A percentile compares a stretch with the other conserved stretches of the same genome.
These are phyloP conservation scores for Sterna hirundo DNA, from an alignment of 2,113 vertebrate genomes.

Conservation along the genomic window DNA sequence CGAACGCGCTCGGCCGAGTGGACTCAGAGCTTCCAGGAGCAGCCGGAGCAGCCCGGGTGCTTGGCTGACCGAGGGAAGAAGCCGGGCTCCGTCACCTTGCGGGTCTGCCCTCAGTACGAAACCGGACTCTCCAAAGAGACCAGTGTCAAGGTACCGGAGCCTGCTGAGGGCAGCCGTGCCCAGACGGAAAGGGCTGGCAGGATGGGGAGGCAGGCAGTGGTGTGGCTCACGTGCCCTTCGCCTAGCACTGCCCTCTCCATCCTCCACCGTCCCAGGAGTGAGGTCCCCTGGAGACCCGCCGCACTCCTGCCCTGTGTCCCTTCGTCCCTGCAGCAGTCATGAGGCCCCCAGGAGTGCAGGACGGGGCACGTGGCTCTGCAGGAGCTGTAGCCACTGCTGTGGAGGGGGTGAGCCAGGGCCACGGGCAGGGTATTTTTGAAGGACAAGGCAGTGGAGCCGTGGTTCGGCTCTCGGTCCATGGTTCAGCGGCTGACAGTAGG, in stretches of 20 bases:
- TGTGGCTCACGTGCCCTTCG: rapidly evolving
- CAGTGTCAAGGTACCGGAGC: conserved; percentile 82
- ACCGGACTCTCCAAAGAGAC: conserved; percentile 88
- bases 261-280: rapidly evolving
- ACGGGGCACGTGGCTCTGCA: rapidly evolving
- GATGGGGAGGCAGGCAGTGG: background rate
- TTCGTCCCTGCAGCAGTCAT: background rate
- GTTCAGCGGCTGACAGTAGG: background rate
- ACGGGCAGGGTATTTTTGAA: rapidly evolving
- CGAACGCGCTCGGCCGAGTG: conserved; percentile 81
- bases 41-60: conserved; percentile 16
- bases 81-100: conserved; percentile 75
- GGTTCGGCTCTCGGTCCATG: background rate
- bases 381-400: rapidly evolving
- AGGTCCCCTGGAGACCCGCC: rapidly evolving
- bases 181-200: background rate
- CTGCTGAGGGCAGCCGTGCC: background rate
- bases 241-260: background rate
- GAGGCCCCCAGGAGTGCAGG: rapidly evolving
- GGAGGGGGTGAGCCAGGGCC: background rate
- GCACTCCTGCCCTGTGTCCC: background rate
- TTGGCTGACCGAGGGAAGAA: conserved; percentile 59
- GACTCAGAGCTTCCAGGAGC: conserved; percentile 76
- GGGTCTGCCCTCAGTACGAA: conserved; percentile 86
- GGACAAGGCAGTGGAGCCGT: rapidly evolving